phyloP scores from a whole-genome alignment of 2,113 vertebrate species.

The Lethenteron camtschaticum region DNA sequence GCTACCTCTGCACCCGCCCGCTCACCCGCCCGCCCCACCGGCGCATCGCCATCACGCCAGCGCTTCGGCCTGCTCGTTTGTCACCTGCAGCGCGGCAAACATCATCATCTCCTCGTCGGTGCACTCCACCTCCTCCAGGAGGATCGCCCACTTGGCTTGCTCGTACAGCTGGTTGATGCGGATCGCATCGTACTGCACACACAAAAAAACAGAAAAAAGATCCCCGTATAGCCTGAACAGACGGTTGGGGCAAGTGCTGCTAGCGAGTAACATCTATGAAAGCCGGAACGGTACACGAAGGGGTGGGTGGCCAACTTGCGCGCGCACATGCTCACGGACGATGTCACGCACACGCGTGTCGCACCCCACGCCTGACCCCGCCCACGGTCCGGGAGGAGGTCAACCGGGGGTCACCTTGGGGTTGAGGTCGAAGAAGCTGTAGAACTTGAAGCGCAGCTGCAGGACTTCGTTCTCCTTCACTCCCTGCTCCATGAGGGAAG shows the following conservation, averaged over 20 bases:
- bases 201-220: conserved; percentile 9
- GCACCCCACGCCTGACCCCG: no score
- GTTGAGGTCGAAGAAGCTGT: conserved; percentile 99
- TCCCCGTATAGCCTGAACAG: no score
- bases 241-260: no score
- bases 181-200: conserved; percentile 71
- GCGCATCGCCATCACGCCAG: no score
- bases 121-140: conserved; percentile 95
- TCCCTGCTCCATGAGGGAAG: conserved; percentile 95
- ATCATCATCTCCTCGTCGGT: conserved; percentile 99
- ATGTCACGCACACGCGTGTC: no score
- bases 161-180: conserved; percentile 96
- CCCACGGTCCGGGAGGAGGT: no score
- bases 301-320: no score
- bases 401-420: conserved; percentile 47
- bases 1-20: conserved; percentile 6
- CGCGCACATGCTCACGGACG: no score
- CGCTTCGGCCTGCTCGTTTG: neutral
- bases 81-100: conserved; percentile 93
- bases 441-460: conserved; percentile 87
- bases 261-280: no score
- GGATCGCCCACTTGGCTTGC: conserved; percentile 88
- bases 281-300: no score
- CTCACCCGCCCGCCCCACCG: no score
- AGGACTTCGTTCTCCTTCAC: conserved; percentile 94